Conservation (phyloP, 2,113 vertebrate genomes). For the Eubucco bourcierii region DNA sequence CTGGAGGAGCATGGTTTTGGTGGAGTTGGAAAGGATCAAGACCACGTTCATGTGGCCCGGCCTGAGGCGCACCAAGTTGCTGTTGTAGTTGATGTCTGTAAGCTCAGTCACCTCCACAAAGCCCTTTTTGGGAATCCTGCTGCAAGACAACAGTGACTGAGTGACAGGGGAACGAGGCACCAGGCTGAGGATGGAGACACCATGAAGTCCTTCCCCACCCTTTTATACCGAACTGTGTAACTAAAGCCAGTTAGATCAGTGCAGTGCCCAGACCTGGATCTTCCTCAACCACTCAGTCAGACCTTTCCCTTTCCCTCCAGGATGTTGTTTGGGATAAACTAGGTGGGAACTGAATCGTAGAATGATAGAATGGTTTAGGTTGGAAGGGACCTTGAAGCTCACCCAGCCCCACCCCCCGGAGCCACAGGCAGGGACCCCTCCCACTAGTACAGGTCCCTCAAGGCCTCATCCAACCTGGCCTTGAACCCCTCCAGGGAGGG, state of each 20-base stretch:
- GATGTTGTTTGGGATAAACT: neutral
- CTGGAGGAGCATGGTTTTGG: constrained; percentile 92
- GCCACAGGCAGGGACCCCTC: too few relatives aligned
- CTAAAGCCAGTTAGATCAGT: neutral
- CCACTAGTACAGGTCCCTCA: too few relatives aligned
- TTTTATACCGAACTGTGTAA: accelerated
- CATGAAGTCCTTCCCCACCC: accelerated
- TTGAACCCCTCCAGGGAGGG: too few relatives aligned
- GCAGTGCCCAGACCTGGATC: neutral
- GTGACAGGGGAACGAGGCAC: neutral
- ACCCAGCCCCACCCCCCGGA: too few relatives aligned
- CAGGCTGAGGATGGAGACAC: neutral
- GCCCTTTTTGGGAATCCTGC: constrained; percentile 89
- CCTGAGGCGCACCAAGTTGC: constrained; percentile 92
- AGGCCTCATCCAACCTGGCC: too few relatives aligned
- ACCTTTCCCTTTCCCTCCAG: neutral
- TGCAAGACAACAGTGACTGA: neutral
- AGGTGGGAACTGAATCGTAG: neutral
- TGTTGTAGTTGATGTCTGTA: constrained; percentile 92
- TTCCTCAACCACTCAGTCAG: neutral
- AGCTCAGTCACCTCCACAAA: constrained; percentile 97
- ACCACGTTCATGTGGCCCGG: constrained; percentile 97
- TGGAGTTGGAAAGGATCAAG: constrained; percentile 89
- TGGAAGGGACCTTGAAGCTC: too few relatives aligned
- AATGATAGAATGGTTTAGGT: too few relatives aligned